These are phyloP conservation scores for Drosophila subobscura DNA, from an alignment of 1,140 invertebrate genomes.

Conservation along the genomic window DNA sequence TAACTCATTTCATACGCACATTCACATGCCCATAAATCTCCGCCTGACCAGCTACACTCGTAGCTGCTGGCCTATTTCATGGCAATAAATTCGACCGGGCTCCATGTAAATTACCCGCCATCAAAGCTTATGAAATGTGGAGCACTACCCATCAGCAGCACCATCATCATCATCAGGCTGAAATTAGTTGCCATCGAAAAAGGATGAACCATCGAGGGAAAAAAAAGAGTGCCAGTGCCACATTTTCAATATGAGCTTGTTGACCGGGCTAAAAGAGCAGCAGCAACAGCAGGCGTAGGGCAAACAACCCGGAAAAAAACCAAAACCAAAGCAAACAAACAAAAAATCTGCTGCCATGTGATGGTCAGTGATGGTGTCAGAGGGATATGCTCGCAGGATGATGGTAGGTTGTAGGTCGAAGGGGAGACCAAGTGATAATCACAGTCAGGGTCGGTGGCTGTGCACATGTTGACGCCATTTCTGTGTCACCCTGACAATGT, in stretches of 20 bases:
- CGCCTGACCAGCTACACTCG: conserved; percentile 3
- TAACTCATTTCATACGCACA: conserved; percentile 49
- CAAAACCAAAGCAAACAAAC: conserved; percentile 57
- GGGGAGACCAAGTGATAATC: conserved; percentile 38
- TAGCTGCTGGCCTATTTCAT: conserved; percentile 37
- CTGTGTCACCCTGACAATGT: conserved; percentile 69
- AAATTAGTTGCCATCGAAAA: conserved; percentile 51
- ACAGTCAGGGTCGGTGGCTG: conserved; percentile 51
- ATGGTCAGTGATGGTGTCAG: not conserved
- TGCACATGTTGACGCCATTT: conserved; percentile 69
- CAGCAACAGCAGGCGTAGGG: conserved; percentile 32
- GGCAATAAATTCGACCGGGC: conserved; percentile 36
- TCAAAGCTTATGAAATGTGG: conserved; percentile 50
- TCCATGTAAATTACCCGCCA: conserved; percentile 54
- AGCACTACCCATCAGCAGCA: conserved; percentile 8
- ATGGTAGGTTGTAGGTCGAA: not conserved
- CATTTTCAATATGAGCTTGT: conserved; percentile 56
- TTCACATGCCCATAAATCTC: conserved; percentile 33
- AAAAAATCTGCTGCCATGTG: conserved; percentile 53
- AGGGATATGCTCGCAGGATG: not conserved
- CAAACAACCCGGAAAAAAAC: conserved; percentile 27
- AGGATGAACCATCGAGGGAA: conserved; percentile 22
- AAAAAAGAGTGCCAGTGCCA: conserved; percentile 15
- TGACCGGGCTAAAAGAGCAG: conserved; percentile 44
- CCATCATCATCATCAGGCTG: conserved; percentile 22